A percentile compares a stretch with the other conserved stretches of the same genome.
Evolutionary conservation across 2,797 vertebrate species (phyloP).

Genomic region (Cossypha caffra): DNA sequence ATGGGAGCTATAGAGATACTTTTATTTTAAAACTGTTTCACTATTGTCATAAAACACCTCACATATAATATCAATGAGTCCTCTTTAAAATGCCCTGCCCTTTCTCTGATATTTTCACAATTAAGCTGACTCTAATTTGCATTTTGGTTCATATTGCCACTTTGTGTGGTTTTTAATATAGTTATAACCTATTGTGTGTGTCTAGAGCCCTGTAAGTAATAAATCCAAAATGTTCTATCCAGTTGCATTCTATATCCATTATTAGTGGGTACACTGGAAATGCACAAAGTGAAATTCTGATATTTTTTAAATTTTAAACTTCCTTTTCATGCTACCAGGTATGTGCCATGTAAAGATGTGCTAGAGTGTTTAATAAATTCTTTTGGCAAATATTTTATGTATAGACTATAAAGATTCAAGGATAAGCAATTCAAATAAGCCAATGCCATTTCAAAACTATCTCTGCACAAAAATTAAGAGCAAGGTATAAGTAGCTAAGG

Average conservation of each 20-base stretch:
- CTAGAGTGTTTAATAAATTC: neutral
- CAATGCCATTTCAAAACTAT: neutral
- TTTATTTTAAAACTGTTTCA: neutral
- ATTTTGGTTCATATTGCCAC: neutral
- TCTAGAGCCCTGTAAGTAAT: neutral
- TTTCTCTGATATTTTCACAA: neutral
- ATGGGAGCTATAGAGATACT: neutral
- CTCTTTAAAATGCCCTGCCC: neutral
- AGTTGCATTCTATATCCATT: neutral
- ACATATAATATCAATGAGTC: neutral
- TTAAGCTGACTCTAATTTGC: neutral
- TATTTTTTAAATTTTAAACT: neutral
- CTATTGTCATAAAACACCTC: neutral
- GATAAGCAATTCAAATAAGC: neutral
- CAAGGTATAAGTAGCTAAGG: neutral
- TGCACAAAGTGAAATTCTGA: neutral
- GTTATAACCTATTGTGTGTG: neutral
- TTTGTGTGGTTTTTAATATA: neutral
- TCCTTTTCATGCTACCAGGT: neutral
- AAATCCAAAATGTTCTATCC: neutral
- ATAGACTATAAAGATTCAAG: neutral
- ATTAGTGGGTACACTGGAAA: neutral
- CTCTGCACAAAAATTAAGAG: neutral
- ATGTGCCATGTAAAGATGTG: neutral
- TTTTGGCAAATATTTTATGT: neutral